These are phyloP conservation scores for Chloebia gouldiae DNA, from an alignment of 2,113 vertebrate species.

Conservation along the genomic window DNA sequence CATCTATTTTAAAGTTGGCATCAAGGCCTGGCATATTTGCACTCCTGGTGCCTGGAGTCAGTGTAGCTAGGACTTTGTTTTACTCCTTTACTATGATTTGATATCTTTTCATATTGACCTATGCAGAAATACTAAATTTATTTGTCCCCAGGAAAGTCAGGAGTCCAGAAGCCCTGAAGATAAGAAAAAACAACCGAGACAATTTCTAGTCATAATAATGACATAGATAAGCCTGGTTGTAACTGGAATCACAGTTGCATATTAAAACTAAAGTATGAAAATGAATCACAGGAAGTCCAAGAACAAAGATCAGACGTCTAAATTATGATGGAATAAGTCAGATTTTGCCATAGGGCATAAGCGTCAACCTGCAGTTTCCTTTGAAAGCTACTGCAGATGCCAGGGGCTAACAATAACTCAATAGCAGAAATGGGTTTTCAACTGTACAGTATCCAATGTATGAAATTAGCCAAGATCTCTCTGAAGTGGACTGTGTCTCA, in stretches of 20 bases:
- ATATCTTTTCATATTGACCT: neutral
- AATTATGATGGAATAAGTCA: slow-evolving; percentile 1
- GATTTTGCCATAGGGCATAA: slow-evolving; percentile 6
- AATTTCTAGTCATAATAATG: neutral
- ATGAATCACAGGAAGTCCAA: neutral
- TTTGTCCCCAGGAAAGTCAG: neutral
- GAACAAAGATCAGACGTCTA: neutral
- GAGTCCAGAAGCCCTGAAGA: neutral
- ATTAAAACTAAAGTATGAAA: neutral
- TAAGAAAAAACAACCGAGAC: neutral
- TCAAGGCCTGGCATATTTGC: neutral
- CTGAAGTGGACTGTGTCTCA: slow-evolving; percentile 20
- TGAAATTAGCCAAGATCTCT: neutral
- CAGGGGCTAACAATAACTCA: slow-evolving; percentile 4
- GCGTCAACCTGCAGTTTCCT: neutral
- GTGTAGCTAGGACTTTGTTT: neutral
- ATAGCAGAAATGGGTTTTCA: neutral
- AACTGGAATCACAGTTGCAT: neutral
- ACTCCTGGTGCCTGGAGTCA: neutral
- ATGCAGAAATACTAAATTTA: neutral
- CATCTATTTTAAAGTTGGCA: neutral
- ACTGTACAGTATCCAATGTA: neutral
- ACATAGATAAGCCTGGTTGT: neutral
- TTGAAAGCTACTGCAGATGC: neutral
- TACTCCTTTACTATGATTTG: neutral